phyloP scores from a whole-genome alignment of 2,113 vertebrate species.

The Sialia sialis region DNA sequence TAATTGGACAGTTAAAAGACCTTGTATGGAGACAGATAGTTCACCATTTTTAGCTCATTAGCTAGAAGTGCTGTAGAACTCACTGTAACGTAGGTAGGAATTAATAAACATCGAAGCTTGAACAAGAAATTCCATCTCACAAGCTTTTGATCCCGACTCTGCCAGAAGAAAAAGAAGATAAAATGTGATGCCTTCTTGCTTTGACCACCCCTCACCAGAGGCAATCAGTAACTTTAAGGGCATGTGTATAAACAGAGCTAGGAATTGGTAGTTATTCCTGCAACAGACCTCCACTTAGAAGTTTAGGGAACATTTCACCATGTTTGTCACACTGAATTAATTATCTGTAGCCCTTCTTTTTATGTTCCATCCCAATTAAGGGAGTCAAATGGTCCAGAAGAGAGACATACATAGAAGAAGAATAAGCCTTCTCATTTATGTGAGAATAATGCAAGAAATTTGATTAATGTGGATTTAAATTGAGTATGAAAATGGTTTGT shows the following conservation, averaged over 20 bases:
- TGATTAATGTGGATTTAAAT: background rate
- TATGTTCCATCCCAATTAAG: background rate
- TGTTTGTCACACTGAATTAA: background rate
- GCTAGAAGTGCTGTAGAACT: no score
- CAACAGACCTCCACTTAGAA: background rate
- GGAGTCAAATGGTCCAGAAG: background rate
- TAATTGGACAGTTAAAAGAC: no score
- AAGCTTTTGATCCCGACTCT: no score
- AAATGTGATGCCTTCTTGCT: background rate
- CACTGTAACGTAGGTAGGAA: no score
- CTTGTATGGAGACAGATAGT: no score
- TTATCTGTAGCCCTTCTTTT: background rate
- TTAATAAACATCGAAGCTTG: no score
- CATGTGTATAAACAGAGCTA: background rate
- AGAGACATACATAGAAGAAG: background rate
- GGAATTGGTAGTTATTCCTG: background rate
- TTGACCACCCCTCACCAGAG: background rate
- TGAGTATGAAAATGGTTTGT: background rate
- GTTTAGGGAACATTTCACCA: background rate
- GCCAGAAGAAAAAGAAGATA: no score
- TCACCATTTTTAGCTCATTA: no score
- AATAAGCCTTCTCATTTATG: background rate
- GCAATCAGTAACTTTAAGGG: background rate
- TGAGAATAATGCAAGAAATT: background rate
- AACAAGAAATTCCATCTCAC: no score